phyloP scores from a whole-genome alignment of 2,113 vertebrate species.

The Eurypyga helias region DNA sequence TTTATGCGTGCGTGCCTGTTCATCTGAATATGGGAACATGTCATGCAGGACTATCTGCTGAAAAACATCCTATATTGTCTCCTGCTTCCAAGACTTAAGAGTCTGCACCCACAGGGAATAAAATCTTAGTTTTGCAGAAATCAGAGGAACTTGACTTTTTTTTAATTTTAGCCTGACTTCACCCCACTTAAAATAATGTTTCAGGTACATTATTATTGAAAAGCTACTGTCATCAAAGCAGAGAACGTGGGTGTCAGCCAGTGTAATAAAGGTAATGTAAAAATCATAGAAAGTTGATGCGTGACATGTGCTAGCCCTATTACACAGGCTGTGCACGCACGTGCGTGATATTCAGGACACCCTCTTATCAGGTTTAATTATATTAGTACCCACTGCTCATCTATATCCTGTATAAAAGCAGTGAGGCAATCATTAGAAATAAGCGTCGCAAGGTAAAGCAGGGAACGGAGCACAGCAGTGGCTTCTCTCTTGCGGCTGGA shows the following conservation, averaged over 20 bases:
- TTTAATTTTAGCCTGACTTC: background rate
- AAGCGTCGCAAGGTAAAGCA: background rate
- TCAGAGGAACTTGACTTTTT: background rate
- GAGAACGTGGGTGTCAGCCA: background rate
- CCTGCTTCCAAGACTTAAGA: background rate
- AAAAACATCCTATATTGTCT: background rate
- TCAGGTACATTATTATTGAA: background rate
- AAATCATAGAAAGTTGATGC: conserved; percentile 52
- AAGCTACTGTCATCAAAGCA: background rate
- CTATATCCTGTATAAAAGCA: conserved; percentile 48
- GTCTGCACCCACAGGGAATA: background rate
- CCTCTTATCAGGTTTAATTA: conserved; percentile 62
- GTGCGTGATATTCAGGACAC: conserved; percentile 26
- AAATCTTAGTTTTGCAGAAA: background rate
- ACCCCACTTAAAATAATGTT: background rate
- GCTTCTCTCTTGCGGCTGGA: background rate
- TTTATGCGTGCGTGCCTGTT: background rate
- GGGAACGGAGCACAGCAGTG: background rate
- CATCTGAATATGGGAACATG: background rate
- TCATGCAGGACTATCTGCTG: background rate
- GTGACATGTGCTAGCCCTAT: background rate
- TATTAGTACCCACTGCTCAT: conserved; percentile 48
- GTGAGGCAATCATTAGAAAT: conserved; percentile 46
- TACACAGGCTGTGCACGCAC: conserved; percentile 34
- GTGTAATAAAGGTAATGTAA: conserved; percentile 13